These are phyloP conservation scores for Orchestes rusci DNA, from an alignment of 2,888 invertebrate genomes.

Conservation along the genomic window DNA sequence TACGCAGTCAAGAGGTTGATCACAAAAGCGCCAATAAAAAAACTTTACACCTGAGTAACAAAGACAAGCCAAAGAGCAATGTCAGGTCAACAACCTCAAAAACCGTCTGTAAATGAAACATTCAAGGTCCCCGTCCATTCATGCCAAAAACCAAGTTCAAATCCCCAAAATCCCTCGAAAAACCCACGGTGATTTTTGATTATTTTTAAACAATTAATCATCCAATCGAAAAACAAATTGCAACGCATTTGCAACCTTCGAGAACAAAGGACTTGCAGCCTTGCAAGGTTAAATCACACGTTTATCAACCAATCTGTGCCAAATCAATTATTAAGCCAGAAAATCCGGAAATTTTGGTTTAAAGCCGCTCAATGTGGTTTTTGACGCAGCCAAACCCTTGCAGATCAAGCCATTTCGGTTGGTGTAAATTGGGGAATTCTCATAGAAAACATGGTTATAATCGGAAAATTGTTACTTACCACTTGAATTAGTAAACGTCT, in stretches of 20 bases:
- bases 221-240: too few species aligned
- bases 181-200: too few species aligned
- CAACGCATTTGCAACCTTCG: conserved; percentile 2
- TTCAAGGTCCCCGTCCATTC: conserved; percentile 20
- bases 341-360: conserved; percentile 13
- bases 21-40: too few species aligned
- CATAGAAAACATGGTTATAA: too few species aligned
- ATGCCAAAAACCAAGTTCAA: too few species aligned
- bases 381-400: conserved; percentile 21
- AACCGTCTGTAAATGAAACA: conserved; percentile 14
- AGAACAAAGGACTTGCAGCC: conserved; percentile 1
- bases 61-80: conserved; percentile 21
- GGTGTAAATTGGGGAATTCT: not conserved
- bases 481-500: conserved; percentile 13
- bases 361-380: conserved; percentile 9
- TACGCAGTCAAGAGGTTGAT: too few species aligned
- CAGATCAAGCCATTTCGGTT: conserved; percentile 9
- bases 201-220: too few species aligned
- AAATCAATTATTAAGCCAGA: too few species aligned
- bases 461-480: conserved; percentile 15
- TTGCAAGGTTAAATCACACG: conserved; percentile 1
- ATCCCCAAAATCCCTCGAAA: too few species aligned
- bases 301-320: not conserved
- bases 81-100: conserved; percentile 23
- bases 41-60: conserved; percentile 13